Base-by-base conservation (phyloP, 2,113 vertebrate species). In the Indicator maculatus region DNA sequence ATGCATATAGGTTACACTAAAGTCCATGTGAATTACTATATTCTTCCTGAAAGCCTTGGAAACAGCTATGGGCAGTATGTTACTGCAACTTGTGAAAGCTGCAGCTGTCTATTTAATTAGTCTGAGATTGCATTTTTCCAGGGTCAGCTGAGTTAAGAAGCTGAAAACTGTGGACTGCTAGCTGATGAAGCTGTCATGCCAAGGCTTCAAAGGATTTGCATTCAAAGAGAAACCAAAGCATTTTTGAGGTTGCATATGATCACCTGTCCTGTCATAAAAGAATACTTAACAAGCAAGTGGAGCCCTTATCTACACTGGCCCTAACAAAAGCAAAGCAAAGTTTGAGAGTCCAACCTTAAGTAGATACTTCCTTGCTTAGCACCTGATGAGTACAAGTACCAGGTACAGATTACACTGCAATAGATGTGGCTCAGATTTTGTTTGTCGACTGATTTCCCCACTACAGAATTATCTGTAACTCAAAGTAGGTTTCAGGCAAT, bases 41-140 rank as follows among this genome's bases (percentile, higher is more conserved):
- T 60, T 78, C 45, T 41, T 78, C 31, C 5, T 11, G 70, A 82
- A 95, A 73, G 16, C 53, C n/a, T 30, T 28, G 45, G 79, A 86
- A 87, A 59, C 41, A 70, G 82, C 82, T 82, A 88, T 69, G 59
- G 73, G 39, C 36, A 60, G 12, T 23, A 39, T n/a, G 69, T 76
- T 75, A 61, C 53, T 61, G 44, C 30, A 69, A 18, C 60, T 28
- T 75, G 41, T 86, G 79, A 87, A 84, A 71, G 55, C 71, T 94
- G 39, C 39, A 88, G 91, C 55, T 88, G 60, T 77, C 90, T 83
- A 39, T 83, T 93, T 74, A 83, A 72, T 93, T 82, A 64, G 73
- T 66, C 65, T 66, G 33, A 69, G 61, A 73, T 3, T 38, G 50
- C 33, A 28, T 65, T 70, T 79, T 80, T 75, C 64, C 1, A 0